Percentiles rank a stretch among this genome's conserved stretches.
Conservation (phyloP, 1,140 invertebrate species). For the Homarus americanus region DNA sequence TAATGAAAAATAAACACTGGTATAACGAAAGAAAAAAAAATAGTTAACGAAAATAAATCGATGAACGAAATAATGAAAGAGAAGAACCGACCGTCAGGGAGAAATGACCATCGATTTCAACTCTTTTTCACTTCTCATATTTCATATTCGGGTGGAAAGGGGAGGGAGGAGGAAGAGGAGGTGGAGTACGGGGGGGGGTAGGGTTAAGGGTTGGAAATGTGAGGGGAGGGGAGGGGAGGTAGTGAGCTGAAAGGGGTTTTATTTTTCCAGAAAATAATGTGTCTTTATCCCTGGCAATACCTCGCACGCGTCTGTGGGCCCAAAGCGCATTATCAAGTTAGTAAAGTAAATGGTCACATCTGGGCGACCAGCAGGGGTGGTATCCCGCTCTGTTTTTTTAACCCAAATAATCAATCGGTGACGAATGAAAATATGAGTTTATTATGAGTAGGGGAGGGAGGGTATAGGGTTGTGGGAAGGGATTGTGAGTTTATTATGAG, state of each 20-base stretch:
- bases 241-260: slow-evolving; percentile 25
- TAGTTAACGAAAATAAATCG: neutral
- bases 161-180: neutral
- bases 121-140: slow-evolving; percentile 63
- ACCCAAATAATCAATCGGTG: neutral
- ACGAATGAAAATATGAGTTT: slow-evolving; percentile 41
- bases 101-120: slow-evolving; percentile 52
- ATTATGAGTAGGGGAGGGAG: neutral
- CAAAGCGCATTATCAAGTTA: slow-evolving; percentile 64
- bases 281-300: slow-evolving; percentile 49
- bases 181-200: neutral
- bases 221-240: neutral
- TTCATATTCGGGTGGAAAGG: slow-evolving; percentile 39
- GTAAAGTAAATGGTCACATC: slow-evolving; percentile 68
- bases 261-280: slow-evolving; percentile 66
- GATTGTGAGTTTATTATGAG: too few relatives aligned
- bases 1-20: neutral
- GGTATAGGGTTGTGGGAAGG: neutral
- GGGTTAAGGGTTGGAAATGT: neutral
- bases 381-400: neutral
- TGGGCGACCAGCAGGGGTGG: slow-evolving; percentile 16
- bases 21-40: slow-evolving; percentile 6
- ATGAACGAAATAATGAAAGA: slow-evolving; percentile 10
- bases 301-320: slow-evolving; percentile 23
- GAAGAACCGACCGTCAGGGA: neutral